Conservation (phyloP, 2,113 vertebrate species). For the Nibea albiflora region DNA sequence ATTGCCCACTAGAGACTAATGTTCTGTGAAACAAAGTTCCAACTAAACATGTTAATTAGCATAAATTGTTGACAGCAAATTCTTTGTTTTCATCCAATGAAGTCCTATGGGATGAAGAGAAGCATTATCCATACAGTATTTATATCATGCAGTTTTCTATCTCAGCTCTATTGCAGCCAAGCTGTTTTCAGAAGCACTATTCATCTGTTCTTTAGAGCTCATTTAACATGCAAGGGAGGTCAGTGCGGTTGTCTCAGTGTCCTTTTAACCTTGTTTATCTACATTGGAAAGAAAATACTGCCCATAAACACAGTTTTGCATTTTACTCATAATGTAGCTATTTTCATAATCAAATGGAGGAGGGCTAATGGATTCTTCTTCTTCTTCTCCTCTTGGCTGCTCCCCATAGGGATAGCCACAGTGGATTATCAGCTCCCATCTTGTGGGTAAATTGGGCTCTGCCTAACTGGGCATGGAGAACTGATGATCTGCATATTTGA, state of each 20-base stretch:
- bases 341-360: neutral
- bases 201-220: slow-evolving; percentile 30
- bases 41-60: slow-evolving; percentile 53
- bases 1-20: slow-evolving; percentile 39
- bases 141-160: slow-evolving; percentile 23
- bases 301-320: neutral
- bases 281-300: slow-evolving; percentile 7
- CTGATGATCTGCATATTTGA: too few relatives aligned
- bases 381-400: too few relatives aligned
- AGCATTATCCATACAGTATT: slow-evolving; percentile 42
- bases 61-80: slow-evolving; percentile 58
- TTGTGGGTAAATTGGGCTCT: too few relatives aligned
- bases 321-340: slow-evolving; percentile 15
- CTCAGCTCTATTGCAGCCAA: slow-evolving; percentile 11
- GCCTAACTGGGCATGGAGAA: too few relatives aligned
- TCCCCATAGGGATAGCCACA: too few relatives aligned
- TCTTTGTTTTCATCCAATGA: slow-evolving; percentile 17
- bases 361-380: neutral
- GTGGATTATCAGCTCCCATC: too few relatives aligned
- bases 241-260: neutral
- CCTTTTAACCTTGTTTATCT: slow-evolving; percentile 32
- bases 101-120: slow-evolving; percentile 28
- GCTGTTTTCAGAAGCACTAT: slow-evolving; percentile 37
- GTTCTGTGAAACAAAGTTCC: slow-evolving; percentile 45
- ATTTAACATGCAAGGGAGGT: slow-evolving; percentile 37